A percentile compares a stretch with the other conserved stretches of the same genome.
These are phyloP conservation scores for Scrobipalpa costella DNA, from an alignment of 2,888 invertebrate genomes.

Conservation along the genomic window DNA sequence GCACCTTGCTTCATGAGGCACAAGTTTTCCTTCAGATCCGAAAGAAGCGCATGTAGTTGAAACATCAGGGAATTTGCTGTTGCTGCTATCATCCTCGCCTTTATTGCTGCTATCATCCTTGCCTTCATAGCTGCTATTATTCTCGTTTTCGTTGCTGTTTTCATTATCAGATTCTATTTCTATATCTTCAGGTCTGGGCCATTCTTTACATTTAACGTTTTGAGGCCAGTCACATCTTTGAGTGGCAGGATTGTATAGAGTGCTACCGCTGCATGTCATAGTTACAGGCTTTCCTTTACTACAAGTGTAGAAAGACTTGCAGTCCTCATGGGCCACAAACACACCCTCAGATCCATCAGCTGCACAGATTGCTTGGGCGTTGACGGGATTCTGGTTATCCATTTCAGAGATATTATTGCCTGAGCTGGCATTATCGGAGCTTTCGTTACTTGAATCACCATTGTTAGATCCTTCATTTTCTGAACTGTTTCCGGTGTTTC, in stretches of 20 bases:
- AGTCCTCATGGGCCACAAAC: slow-evolving; percentile 48
- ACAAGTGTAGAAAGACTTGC: slow-evolving; percentile 52
- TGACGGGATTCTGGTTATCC: slow-evolving; percentile 43
- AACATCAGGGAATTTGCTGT: slow-evolving; percentile 33
- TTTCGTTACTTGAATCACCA: slow-evolving; percentile 20
- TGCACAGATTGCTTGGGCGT: slow-evolving; percentile 48
- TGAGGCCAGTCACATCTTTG: slow-evolving; percentile 50
- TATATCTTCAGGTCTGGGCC: slow-evolving; percentile 40
- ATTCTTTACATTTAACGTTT: slow-evolving; percentile 48
- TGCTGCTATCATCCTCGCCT: not conserved
- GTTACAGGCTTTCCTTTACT: slow-evolving; percentile 41
- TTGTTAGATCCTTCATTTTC: slow-evolving; percentile 25
- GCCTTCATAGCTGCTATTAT: not conserved
- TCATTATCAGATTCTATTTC: slow-evolving; percentile 36
- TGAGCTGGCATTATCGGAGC: slow-evolving; percentile 4
- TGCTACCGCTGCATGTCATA: slow-evolving; percentile 37
- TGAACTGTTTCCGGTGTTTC: too few species aligned
- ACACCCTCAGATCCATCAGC: slow-evolving; percentile 42
- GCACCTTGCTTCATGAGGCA: slow-evolving; percentile 50
- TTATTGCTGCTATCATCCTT: slow-evolving; percentile 16
- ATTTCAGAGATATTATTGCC: not conserved
- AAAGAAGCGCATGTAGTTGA: slow-evolving; percentile 41
- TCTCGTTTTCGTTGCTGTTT: not conserved
- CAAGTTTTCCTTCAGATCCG: slow-evolving; percentile 41
- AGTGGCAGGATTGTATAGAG: slow-evolving; percentile 45